Percentiles rank a stretch among this genome's conserved stretches.
phyloP scores from a whole-genome alignment of 2,113 vertebrate genomes.

The Phalacrocorax pelagicus region DNA sequence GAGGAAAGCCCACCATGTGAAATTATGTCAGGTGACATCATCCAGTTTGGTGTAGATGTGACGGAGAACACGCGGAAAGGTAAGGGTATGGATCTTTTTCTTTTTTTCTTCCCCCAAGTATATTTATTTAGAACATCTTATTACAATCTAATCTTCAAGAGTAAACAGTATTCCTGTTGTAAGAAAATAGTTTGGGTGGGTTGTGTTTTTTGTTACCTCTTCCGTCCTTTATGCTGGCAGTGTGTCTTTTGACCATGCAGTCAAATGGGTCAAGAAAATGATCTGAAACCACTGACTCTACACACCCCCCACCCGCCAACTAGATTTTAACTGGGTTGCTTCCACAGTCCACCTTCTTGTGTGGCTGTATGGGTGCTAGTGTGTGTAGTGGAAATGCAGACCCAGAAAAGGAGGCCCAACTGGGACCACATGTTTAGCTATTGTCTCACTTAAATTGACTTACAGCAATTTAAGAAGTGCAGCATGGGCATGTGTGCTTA shows the following conservation, averaged over 20 bases:
- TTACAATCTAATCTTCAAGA: not conserved
- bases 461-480: not conserved
- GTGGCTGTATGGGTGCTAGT: not conserved
- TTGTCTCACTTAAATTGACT: not conserved
- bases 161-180: not conserved
- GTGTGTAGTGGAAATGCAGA: not conserved
- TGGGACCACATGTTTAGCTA: not conserved
- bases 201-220: not conserved
- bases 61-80: constrained; percentile 99
- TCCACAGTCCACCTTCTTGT: not conserved
- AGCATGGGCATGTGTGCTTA: not conserved
- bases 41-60: constrained; percentile 99
- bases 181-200: not conserved
- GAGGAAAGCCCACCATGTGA: constrained; percentile 99
- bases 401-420: not conserved
- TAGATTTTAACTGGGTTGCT: not conserved
- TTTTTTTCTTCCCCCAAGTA: not conserved
- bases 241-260: not conserved
- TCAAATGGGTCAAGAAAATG: not conserved
- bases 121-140: not conserved
- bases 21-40: constrained; percentile 96
- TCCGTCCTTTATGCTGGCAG: not conserved
- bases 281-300: not conserved
- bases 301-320: not conserved
- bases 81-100: constrained; percentile 73